Conservation (phyloP, 2,888 invertebrate species). For the Dione juno region DNA sequence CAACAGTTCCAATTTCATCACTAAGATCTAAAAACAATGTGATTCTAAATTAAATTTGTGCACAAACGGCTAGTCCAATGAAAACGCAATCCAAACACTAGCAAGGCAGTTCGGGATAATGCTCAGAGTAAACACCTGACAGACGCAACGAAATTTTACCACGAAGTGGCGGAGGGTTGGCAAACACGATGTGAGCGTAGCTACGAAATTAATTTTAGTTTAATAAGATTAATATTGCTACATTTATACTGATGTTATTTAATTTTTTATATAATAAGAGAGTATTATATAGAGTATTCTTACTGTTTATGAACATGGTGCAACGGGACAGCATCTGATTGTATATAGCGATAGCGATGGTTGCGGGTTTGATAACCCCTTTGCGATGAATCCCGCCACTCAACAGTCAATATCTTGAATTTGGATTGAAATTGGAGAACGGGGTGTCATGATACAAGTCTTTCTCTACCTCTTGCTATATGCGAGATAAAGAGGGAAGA, state of each 20-base stretch:
- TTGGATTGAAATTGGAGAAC: no score
- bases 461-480: no score
- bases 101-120: slow-evolving; percentile 60
- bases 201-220: slow-evolving; percentile 26
- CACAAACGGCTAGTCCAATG: slow-evolving; percentile 57
- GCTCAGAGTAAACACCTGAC: slow-evolving; percentile 73
- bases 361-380: no score
- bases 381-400: no score
- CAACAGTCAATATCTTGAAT: no score
- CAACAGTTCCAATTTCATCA: not conserved
- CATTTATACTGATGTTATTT: not conserved
- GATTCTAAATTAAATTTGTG: slow-evolving; percentile 54
- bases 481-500: no score
- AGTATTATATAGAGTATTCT: not conserved
- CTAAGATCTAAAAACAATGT: slow-evolving; percentile 28
- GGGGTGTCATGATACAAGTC: no score
- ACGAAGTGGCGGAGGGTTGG: slow-evolving; percentile 59
- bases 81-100: slow-evolving; percentile 57
- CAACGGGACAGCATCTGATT: no score
- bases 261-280: slow-evolving; percentile 7
- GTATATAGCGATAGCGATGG: no score
- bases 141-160: slow-evolving; percentile 63
- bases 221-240: slow-evolving; percentile 19
- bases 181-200: slow-evolving; percentile 54
- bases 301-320: no score